Conservation (phyloP, 2,888 invertebrate genomes). For the Platycheirus albimanus region DNA sequence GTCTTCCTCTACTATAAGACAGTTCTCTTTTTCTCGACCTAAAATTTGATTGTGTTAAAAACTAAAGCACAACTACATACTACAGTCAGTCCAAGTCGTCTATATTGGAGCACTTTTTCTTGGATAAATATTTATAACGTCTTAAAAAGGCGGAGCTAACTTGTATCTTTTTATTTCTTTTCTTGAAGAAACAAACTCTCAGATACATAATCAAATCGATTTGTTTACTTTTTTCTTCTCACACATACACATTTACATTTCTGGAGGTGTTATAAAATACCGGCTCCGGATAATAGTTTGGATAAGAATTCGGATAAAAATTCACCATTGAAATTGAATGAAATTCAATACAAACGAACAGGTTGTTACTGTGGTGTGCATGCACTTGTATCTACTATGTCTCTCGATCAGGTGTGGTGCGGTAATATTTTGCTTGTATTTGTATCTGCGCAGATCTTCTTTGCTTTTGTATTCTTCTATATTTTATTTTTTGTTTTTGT, state of each 20-base stretch:
- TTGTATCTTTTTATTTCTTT: slow-evolving; percentile 10
- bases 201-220: slow-evolving; percentile 55
- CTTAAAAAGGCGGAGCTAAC: slow-evolving; percentile 59
- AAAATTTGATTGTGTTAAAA: slow-evolving; percentile 9
- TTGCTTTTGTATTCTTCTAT: slow-evolving; percentile 40
- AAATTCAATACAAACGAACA: slow-evolving; percentile 68
- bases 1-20: slow-evolving; percentile 30
- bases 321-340: slow-evolving; percentile 62
- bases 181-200: slow-evolving; percentile 24
- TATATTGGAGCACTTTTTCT: slow-evolving; percentile 42
- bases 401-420: slow-evolving; percentile 67
- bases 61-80: slow-evolving; percentile 47
- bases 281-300: slow-evolving; percentile 66
- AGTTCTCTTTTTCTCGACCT: slow-evolving; percentile 5
- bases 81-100: neutral
- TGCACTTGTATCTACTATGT: slow-evolving; percentile 38
- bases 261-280: slow-evolving; percentile 32
- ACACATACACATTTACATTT: neutral
- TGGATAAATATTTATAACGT: slow-evolving; percentile 5
- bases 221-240: slow-evolving; percentile 67
- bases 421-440: slow-evolving; percentile 53
- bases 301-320: slow-evolving; percentile 68
- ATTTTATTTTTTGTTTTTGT: slow-evolving; percentile 26
- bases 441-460: slow-evolving; percentile 48
- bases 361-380: slow-evolving; percentile 44